Evolutionary conservation across 1,140 invertebrate genomes (phyloP), one percentile per base, ranked within the genome.

Genomic region (Ceratina japonica): DNA sequence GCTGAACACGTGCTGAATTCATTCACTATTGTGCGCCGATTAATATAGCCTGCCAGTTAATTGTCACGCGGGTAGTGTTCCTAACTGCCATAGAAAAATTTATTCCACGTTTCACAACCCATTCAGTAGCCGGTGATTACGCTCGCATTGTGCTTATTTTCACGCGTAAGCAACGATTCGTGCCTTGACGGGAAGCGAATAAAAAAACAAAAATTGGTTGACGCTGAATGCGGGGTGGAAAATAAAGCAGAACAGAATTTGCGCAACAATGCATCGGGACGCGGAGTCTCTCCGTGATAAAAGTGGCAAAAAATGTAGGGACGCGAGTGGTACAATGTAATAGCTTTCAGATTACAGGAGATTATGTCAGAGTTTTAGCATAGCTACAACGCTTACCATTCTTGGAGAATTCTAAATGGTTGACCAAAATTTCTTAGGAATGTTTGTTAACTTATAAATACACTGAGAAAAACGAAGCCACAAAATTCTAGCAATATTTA

Each of bases 131-230:
- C 44, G 16, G 44, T 51, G 44, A 66, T 24, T 24, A 8, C 44
- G 15, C n/a, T 15, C 18, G 51, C 16, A 69, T 69, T 63, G 59
- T 52, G 24, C 16, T 61, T 52, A 44, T 75, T 82, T 82, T 82
- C 18, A 56, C 37, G 24, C 31, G 63, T 61, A 73, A 54, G 18
- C 8, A 51, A 37, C 20, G 31, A 22, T 56, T 63, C 0, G 22
- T 1, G 1, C 8, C 16, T 22, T 24, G 75, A 56, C 37, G 18
- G 51, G 16, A 66, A 22, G 31, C 58, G 27, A 37, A 44, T 44
- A 44, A 44, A 44, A 44, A 12, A 66, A 63, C 58, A 59, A 72
- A 31, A 64, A 59, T 44, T 16, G 16, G 70, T 49, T 15, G n/a
- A 18, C 15, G 31, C n/a, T 61, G 37, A 24, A 44, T 49, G 4